Conservation (phyloP, 1,140 invertebrate species). For the Heliothis subflexa region DNA sequence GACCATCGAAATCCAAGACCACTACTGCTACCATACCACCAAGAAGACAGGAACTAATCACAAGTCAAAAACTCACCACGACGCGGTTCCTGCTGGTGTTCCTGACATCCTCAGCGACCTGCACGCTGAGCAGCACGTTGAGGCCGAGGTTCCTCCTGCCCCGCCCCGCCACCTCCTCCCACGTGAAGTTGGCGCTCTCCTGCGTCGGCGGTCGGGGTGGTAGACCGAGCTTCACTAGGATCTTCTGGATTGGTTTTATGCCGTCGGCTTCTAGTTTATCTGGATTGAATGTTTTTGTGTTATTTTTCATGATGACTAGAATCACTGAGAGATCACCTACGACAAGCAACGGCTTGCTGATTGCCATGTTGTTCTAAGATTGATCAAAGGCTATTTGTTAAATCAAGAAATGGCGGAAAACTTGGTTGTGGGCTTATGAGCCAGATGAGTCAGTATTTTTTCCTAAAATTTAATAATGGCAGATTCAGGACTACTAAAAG, state of each 20-base stretch:
- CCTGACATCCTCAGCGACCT: constrained; percentile 88
- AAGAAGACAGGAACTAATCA: background rate
- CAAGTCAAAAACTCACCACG: constrained; percentile 82
- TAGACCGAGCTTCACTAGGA: constrained; percentile 84
- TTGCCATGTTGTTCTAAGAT: too few species aligned
- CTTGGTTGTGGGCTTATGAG: too few species aligned
- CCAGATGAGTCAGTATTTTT: too few species aligned
- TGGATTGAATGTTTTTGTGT: constrained; percentile 57
- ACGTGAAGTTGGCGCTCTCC: constrained; percentile 75
- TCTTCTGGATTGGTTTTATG: constrained; percentile 86
- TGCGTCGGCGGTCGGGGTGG: constrained; percentile 80
- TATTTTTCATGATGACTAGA: background rate
- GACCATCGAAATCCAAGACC: too few species aligned
- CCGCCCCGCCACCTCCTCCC: constrained; percentile 84
- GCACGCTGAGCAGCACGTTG: constrained; percentile 88
- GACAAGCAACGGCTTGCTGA: too few species aligned
- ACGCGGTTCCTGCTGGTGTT: constrained; percentile 89
- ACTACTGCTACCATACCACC: too few species aligned
- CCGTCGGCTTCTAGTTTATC: constrained; percentile 87
- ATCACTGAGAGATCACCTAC: background rate
- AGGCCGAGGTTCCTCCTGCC: constrained; percentile 87
- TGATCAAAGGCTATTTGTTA: too few species aligned
- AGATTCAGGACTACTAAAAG: too few species aligned
- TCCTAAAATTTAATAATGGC: too few species aligned
- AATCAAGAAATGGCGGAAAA: too few species aligned